A percentile compares a stretch with the other conserved stretches of the same genome.
phyloP scores from a whole-genome alignment of 2,113 vertebrate genomes.

The Plestiodon gilberti region DNA sequence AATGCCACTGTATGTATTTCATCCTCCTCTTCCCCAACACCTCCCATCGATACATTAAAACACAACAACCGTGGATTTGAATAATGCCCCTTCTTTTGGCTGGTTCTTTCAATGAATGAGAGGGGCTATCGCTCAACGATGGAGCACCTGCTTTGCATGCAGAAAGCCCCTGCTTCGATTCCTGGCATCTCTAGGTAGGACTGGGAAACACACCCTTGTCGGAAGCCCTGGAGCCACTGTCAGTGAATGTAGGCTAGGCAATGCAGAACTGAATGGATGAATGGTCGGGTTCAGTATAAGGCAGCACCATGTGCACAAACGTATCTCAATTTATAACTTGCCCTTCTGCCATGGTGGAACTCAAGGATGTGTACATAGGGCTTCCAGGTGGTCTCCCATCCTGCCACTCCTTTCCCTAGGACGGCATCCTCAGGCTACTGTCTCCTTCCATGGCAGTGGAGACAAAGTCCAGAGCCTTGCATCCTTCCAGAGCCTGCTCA shows the following conservation, averaged over 20 bases:
- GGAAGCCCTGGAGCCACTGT: not conserved
- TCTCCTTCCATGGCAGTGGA: no score
- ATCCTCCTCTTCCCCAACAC: conserved; percentile 42
- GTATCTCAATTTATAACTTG: not conserved
- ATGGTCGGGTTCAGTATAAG: not conserved
- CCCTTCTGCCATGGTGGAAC: not conserved
- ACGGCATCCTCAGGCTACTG: no score
- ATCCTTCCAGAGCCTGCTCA: no score
- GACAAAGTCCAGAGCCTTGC: no score
- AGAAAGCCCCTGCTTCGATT: not conserved
- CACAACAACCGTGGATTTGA: conserved; percentile 7
- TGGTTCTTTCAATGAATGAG: not conserved
- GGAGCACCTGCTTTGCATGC: not conserved
- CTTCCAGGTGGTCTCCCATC: no score
- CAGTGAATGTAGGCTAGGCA: not conserved
- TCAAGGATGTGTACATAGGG: not conserved
- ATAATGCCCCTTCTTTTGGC: not conserved
- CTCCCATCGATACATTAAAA: not conserved
- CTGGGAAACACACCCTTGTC: not conserved
- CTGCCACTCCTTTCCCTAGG: no score
- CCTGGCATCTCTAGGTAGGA: no score
- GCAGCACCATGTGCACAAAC: not conserved
- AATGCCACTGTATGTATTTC: conserved; percentile 27
- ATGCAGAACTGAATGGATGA: not conserved
- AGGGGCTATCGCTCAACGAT: not conserved